These are phyloP conservation scores for Acronicta alni DNA, from an alignment of 2,888 invertebrate genomes.

Conservation along the genomic window DNA sequence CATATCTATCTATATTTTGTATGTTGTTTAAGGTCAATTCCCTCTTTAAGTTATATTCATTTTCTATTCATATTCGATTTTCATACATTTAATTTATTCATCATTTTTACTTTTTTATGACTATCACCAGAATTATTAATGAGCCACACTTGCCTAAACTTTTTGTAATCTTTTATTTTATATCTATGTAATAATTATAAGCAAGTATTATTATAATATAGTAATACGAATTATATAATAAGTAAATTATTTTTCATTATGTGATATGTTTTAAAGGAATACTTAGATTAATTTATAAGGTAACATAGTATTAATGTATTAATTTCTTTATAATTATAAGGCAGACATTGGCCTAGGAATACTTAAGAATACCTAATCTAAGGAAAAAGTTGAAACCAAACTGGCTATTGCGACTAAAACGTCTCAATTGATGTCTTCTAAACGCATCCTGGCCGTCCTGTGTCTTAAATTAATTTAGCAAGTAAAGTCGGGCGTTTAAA, in stretches of 20 bases:
- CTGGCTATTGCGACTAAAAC: neutral
- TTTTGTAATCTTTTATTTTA: neutral
- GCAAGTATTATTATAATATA: constrained; percentile 49
- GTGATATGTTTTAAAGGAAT: constrained; percentile 24
- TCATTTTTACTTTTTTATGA: neutral
- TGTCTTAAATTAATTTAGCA: no score
- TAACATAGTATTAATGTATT: constrained; percentile 31
- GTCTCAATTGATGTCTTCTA: no score
- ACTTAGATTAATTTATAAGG: constrained; percentile 22
- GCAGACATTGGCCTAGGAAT: constrained; percentile 4
- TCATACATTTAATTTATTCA: no score
- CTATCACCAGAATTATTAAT: constrained; percentile 9
- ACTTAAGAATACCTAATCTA: neutral
- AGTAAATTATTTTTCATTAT: constrained; percentile 39
- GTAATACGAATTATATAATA: constrained; percentile 30
- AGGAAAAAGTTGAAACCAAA: neutral
- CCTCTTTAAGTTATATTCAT: no score
- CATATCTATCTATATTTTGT: no score
- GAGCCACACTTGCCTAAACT: constrained; percentile 41
- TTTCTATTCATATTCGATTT: no score
- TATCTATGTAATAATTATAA: constrained; percentile 14
- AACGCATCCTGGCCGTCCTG: neutral
- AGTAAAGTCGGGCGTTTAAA: no score
- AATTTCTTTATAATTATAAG: constrained; percentile 13
- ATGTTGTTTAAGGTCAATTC: no score